A percentile compares a stretch with the other conserved stretches of the same genome.
These are phyloP conservation scores for Eleginops maclovinus DNA, from an alignment of 2,113 vertebrate genomes.

Conservation along the genomic window DNA sequence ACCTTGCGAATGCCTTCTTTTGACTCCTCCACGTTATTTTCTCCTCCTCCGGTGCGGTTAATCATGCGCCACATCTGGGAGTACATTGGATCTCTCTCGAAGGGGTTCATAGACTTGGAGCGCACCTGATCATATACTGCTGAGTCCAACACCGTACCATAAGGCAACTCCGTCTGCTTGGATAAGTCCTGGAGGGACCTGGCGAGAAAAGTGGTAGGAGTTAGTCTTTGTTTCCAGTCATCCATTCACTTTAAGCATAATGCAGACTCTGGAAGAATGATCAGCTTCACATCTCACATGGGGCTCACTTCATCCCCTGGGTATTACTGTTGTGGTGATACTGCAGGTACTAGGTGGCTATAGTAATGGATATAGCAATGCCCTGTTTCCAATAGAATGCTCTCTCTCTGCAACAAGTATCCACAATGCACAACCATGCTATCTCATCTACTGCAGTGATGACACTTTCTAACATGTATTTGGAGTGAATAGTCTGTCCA, in stretches of 20 bases:
- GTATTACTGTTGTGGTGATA: background rate
- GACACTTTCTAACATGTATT: background rate
- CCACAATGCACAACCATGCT: background rate
- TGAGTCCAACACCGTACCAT: slow-evolving; percentile 96
- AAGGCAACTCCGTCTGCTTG: slow-evolving; percentile 96
- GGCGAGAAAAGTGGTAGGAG: slow-evolving; percentile 7
- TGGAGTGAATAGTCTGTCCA: slow-evolving; percentile 1
- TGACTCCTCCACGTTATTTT: slow-evolving; percentile 96
- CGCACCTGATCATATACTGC: slow-evolving; percentile 97
- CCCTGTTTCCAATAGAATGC: background rate
- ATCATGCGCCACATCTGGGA: slow-evolving; percentile 99
- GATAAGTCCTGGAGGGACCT: slow-evolving; percentile 98
- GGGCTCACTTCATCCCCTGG: slow-evolving; percentile 1
- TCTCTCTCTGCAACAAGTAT: background rate
- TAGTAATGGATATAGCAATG: background rate
- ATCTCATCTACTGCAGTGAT: background rate
- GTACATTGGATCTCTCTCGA: slow-evolving; percentile 98
- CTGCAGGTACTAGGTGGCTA: background rate
- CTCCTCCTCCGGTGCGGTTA: slow-evolving; percentile 93
- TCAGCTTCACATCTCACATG: slow-evolving; percentile 1
- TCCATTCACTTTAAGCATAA: background rate
- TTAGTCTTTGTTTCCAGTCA: slow-evolving; percentile 12
- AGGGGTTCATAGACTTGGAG: slow-evolving; percentile 96
- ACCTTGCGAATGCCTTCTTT: slow-evolving; percentile 96
- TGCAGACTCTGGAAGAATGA: slow-evolving; percentile 1